Conservation (phyloP, 1,140 invertebrate genomes). For the Orussus abietinus region DNA sequence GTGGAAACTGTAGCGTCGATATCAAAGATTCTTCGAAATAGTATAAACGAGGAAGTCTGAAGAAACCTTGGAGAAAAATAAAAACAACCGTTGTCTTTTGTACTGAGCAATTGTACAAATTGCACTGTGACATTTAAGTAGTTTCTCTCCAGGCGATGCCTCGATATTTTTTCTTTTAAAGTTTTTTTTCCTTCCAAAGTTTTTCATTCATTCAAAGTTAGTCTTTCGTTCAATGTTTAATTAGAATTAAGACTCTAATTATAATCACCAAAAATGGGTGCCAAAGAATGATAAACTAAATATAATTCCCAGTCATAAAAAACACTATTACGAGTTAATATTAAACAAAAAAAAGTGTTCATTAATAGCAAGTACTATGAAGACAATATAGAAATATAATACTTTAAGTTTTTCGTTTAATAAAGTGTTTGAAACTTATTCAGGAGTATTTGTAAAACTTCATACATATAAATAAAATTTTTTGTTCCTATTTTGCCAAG, state of each 20-base stretch:
- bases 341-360: constrained; percentile 4
- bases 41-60: constrained; percentile 6
- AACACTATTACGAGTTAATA: constrained; percentile 6
- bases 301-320: background rate
- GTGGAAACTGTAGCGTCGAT: constrained; percentile 6
- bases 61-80: constrained; percentile 6
- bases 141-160: constrained; percentile 3
- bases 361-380: constrained; percentile 5
- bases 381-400: constrained; percentile 4
- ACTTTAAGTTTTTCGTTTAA: background rate
- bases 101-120: constrained; percentile 10
- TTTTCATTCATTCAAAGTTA: constrained; percentile 4
- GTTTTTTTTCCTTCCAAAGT: constrained; percentile 7
- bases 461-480: too few relatives aligned
- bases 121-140: constrained; percentile 11
- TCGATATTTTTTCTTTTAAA: constrained; percentile 7
- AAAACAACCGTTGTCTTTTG: constrained; percentile 7
- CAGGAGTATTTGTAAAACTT: too few relatives aligned
- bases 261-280: constrained; percentile 5
- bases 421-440: background rate
- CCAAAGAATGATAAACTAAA: constrained; percentile 6
- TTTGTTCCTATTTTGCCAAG: too few relatives aligned
- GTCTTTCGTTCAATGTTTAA: constrained; percentile 3
- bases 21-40: constrained; percentile 4
- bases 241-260: constrained; percentile 6